phyloP scores from a whole-genome alignment of 2,113 vertebrate species.

The Anolis sagrei region DNA sequence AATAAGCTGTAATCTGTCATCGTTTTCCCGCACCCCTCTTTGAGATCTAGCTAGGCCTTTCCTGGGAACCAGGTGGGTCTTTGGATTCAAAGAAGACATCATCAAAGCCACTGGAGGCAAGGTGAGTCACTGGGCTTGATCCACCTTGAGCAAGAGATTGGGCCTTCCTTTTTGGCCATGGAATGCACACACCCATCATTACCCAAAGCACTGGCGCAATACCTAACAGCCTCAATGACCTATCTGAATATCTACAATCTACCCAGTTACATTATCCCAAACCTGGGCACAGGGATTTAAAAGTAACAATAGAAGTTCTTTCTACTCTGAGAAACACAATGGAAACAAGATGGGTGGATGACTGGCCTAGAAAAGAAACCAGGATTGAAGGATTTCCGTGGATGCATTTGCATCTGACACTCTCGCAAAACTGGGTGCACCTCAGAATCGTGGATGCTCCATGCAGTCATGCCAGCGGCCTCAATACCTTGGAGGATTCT shows the following conservation, averaged over 20 bases:
- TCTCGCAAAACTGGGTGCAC: too few species aligned
- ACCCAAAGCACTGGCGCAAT: background rate
- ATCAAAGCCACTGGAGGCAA: constrained; percentile 1
- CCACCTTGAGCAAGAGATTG: background rate
- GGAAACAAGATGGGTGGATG: background rate
- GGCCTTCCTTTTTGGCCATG: background rate
- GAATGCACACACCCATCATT: background rate
- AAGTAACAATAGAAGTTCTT: background rate
- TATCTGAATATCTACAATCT: too few species aligned
- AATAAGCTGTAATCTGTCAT: background rate
- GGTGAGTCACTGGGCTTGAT: background rate
- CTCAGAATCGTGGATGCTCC: too few species aligned
- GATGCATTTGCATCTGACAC: background rate
- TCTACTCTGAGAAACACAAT: background rate
- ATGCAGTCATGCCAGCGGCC: too few species aligned
- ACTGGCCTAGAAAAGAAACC: background rate
- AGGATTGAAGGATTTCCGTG: background rate
- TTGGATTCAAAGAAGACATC: background rate
- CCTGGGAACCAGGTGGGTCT: background rate
- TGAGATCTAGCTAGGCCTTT: background rate
- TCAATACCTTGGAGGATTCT: too few species aligned
- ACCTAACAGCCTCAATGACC: too few species aligned
- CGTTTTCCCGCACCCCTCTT: background rate
- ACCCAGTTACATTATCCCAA: background rate
- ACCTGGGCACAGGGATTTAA: background rate